Base-by-base conservation (phyloP, 2,888 invertebrate genomes). In the Fragum fragum region DNA sequence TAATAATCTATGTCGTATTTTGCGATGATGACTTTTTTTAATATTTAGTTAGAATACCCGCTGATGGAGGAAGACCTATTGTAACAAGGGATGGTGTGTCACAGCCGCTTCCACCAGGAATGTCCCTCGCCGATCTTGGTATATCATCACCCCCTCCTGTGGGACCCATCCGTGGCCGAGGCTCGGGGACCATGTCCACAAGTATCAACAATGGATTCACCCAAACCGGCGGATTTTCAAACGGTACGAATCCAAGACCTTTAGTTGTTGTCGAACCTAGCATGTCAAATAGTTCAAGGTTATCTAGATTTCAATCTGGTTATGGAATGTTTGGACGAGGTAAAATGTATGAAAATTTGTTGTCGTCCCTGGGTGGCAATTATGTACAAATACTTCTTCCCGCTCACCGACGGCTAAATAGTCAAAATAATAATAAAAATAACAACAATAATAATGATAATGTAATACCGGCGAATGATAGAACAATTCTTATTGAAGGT, bases 121-220 rank as follows among this genome's bases (percentile, higher is more conserved):
- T 72, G 57, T 80, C 83, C 1, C 47, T 83, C n/a, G 23, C 71
- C 1, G 83, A 83, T 59, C 75, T 83, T 18, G 83, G 83, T 16
- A 77, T 83, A 29, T 69, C 75, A 28, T 21, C 53, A 2, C 63
- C 63, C 3, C 16, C 32, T 16, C 28, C n/a, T 36, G 23, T 21
- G 9, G 32, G 32, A 29, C 6, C 9, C 1, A n/a, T 18, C 32
- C 3, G n/a, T 0, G 63, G 63, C 14, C 32, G n/a, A 16, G 63
- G 32, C 11, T 9, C 21, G 9, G 52, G 52, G 18, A 5, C 52
- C 2, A 52, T 52, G 3, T 7, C 21, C 2, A 3, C n/a, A 5
- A 52, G 5, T 16, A 16, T n/a, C n/a, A 52, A 52, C 26, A 57
- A 57, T 57, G 57, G 21, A 14, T 21, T 26, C 2, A 57, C 14